A percentile compares a stretch with the other conserved stretches of the same genome.
Conservation (phyloP, 2,888 invertebrate genomes). For the Meteorus cinctellus region DNA sequence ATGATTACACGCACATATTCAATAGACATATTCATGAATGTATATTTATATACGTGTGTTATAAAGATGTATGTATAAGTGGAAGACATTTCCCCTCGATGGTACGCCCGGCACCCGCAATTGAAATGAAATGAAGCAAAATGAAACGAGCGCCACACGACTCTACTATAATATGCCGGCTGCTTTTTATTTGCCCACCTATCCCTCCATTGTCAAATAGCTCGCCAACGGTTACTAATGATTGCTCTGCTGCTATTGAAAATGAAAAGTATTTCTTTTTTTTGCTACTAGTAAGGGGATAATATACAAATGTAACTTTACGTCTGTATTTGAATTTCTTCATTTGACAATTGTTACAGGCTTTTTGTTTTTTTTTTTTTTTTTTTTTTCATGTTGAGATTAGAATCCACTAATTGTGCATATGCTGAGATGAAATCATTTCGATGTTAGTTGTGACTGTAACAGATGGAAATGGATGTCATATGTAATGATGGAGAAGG, state of each 20-base stretch:
- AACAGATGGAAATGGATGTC: too few species aligned
- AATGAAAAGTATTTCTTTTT: constrained; percentile 1
- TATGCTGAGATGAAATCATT: too few species aligned
- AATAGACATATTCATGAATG: background rate
- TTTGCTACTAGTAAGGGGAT: background rate
- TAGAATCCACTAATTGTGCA: constrained; percentile 14
- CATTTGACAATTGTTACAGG: constrained; percentile 18
- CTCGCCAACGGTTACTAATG: constrained; percentile 43
- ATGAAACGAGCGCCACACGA: constrained; percentile 40
- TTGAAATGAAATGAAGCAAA: constrained; percentile 52
- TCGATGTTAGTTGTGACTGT: too few species aligned
- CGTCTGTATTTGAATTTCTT: background rate
- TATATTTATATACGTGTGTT: background rate
- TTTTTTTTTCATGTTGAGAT: background rate
- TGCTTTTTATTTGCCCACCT: constrained; percentile 39
- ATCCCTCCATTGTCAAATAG: constrained; percentile 36
- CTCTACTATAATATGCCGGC: constrained; percentile 21
- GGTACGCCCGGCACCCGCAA: constrained; percentile 50
- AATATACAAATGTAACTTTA: background rate
- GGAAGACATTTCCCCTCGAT: constrained; percentile 31
- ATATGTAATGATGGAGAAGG: too few species aligned
- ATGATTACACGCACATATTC: background rate
- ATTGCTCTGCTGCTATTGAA: constrained; percentile 29
- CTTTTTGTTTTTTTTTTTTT: background rate
- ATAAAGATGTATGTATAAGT: background rate